phyloP scores from a whole-genome alignment of 1,140 invertebrate species.

The Diachasma alloeum region DNA sequence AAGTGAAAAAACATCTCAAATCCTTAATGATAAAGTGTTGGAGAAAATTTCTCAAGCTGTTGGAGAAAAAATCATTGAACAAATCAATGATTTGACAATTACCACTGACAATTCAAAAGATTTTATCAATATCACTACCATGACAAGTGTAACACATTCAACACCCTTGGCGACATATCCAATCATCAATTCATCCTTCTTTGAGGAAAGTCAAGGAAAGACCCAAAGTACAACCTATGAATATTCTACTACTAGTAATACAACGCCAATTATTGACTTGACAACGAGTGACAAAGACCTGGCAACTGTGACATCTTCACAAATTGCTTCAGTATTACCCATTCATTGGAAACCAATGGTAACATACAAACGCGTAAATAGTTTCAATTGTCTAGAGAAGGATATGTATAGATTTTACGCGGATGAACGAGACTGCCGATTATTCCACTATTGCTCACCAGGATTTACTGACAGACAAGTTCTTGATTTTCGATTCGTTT shows the following conservation, averaged over 20 bases:
- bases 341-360: background rate
- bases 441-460: conserved; percentile 71
- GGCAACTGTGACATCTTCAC: background rate
- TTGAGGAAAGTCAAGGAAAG: background rate
- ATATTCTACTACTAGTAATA: background rate
- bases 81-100: background rate
- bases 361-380: conserved; percentile 14
- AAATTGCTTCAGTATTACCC: background rate
- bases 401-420: conserved; percentile 68
- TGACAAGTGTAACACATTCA: background rate
- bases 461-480: conserved; percentile 68
- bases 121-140: background rate
- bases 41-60: background rate
- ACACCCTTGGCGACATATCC: background rate
- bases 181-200: background rate
- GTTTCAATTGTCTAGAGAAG: conserved; percentile 68
- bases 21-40: background rate
- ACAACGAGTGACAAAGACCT: background rate
- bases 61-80: background rate
- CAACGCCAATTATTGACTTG: background rate
- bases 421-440: conserved; percentile 67
- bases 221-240: background rate
- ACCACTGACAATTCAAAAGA: background rate
- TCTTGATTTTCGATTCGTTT: conserved; percentile 70
- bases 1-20: background rate